Percentiles rank a stretch among this genome's conserved stretches.
Evolutionary conservation across 2,113 vertebrate genomes (phyloP).

Genomic region (Dasyurus viverrinus): DNA sequence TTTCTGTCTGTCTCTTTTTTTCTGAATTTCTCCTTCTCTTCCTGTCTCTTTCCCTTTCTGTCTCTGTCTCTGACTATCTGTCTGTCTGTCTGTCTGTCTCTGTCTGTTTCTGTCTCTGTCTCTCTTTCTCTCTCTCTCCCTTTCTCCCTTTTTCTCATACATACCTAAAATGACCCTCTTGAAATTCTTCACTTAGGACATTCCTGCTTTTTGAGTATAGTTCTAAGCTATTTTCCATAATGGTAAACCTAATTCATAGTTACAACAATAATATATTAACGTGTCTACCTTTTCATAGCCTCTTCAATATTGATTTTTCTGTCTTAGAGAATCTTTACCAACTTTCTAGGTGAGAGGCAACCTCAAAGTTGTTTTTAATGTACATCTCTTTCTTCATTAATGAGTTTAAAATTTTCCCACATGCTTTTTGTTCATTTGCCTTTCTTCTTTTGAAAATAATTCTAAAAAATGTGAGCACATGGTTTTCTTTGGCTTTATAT

Average conservation of each 20-base stretch:
- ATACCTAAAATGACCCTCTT: too few relatives aligned
- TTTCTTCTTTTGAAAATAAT: too few relatives aligned
- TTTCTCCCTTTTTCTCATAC: too few relatives aligned
- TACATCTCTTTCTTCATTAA: background rate
- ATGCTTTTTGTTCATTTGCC: too few relatives aligned
- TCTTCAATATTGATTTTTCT: background rate
- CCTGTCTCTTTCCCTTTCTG: too few relatives aligned
- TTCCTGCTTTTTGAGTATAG: background rate
- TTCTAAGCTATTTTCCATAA: background rate
- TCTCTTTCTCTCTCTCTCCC: too few relatives aligned
- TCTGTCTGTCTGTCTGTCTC: too few relatives aligned
- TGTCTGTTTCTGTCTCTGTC: too few relatives aligned
- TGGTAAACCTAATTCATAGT: background rate
- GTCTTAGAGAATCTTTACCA: background rate
- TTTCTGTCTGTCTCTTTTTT: too few relatives aligned
- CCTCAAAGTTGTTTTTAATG: background rate
- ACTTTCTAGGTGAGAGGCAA: background rate
- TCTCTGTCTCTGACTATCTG: too few relatives aligned
- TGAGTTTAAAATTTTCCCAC: too few relatives aligned
- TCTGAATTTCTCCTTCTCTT: too few relatives aligned
- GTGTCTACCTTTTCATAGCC: background rate
- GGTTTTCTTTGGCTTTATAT: background rate
- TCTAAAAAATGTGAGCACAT: background rate
- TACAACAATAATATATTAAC: background rate
- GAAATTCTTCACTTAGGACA: background rate